Percentiles rank a stretch among this genome's conserved stretches.
Evolutionary conservation across 2,797 vertebrate species (phyloP).

Genomic region (Martes flavigula): DNA sequence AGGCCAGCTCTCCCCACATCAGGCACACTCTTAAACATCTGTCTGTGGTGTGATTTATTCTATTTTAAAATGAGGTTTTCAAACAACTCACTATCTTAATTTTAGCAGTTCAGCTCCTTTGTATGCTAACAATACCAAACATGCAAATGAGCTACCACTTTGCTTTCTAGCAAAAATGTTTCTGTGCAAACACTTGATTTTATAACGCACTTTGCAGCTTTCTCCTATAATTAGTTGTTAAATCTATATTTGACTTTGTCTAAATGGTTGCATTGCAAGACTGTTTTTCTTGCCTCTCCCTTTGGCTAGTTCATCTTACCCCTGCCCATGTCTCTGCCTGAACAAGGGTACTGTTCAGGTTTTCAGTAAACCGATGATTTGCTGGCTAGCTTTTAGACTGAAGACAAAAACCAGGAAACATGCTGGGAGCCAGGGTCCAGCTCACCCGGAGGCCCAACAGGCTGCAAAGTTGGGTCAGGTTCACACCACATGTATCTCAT

Average conservation of each 20-base stretch:
- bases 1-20: constrained; percentile 56
- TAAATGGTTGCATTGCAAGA: constrained; percentile 66
- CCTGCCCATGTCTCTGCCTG: not conserved
- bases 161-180: constrained; percentile 84
- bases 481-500: accelerated
- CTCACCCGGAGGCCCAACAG: not conserved
- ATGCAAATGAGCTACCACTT: constrained; percentile 83
- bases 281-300: constrained; percentile 68
- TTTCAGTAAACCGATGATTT: not conserved
- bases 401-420: not conserved
- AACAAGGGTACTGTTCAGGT: not conserved
- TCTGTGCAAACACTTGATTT: constrained; percentile 84
- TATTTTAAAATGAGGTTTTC: constrained; percentile 82
- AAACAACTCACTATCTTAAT: constrained; percentile 83
- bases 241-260: constrained; percentile 80
- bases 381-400: not conserved
- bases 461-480: not conserved
- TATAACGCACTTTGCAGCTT: constrained; percentile 76
- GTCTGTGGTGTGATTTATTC: constrained; percentile 79
- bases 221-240: constrained; percentile 81
- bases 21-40: constrained; percentile 67
- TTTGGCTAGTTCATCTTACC: constrained; percentile 57
- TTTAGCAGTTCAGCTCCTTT: constrained; percentile 83
- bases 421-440: accelerated
- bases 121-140: constrained; percentile 82